Conservation (phyloP, 2,113 vertebrate species). For the Grammomys dolichurus region DNA sequence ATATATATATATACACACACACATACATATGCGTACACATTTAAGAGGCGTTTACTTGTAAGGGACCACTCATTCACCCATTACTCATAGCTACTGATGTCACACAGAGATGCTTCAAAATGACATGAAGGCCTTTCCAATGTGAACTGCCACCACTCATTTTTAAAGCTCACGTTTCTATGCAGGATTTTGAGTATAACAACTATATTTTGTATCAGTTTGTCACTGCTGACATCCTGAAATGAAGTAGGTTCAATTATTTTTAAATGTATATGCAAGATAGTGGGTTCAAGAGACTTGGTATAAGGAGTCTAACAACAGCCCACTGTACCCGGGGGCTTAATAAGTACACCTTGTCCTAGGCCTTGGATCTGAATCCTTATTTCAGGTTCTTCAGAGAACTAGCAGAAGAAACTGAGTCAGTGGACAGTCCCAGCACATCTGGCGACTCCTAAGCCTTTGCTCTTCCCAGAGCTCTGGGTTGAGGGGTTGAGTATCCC, state of each 20-base stretch:
- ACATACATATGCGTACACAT: background rate
- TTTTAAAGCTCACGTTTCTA: background rate
- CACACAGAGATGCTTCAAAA: background rate
- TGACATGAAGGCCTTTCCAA: background rate
- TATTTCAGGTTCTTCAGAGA: background rate
- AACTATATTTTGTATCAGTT: background rate
- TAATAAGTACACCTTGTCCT: no score
- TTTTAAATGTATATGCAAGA: background rate
- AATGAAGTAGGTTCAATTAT: background rate
- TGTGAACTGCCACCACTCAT: background rate
- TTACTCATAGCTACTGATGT: background rate
- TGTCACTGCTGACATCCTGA: background rate
- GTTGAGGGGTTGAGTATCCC: background rate
- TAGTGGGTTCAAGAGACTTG: background rate
- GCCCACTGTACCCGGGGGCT: no score
- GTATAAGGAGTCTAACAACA: background rate
- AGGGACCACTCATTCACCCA: background rate
- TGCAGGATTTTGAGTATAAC: background rate
- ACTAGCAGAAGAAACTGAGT: background rate
- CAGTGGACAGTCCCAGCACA: background rate
- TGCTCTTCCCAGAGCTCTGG: background rate
- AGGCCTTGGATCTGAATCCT: background rate
- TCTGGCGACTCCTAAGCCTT: background rate
- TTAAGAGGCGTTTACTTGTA: background rate
- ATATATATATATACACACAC: no score